Conservation (phyloP, 2,113 vertebrate species). For the Tiliqua scincoides region DNA sequence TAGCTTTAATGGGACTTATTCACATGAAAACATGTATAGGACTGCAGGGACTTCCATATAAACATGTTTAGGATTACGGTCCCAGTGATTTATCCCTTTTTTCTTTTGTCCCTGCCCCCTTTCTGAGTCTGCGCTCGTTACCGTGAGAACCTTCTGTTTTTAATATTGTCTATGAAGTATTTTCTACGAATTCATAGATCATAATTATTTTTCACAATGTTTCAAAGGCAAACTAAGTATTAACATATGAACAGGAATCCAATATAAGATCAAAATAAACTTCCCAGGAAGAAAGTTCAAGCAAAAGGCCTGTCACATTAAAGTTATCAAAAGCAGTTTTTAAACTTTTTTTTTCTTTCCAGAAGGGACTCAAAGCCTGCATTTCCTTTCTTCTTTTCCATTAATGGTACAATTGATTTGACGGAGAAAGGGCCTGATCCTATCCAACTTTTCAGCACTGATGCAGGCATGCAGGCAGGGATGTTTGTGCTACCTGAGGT, state of each 20-base stretch:
- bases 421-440: too few relatives aligned
- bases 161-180: neutral
- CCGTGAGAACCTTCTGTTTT: neutral
- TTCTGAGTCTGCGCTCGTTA: neutral
- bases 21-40: too few relatives aligned
- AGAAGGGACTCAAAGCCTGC: neutral
- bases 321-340: neutral
- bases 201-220: neutral
- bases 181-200: neutral
- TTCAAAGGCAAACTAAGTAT: neutral
- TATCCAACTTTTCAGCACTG: too few relatives aligned
- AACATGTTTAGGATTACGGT: too few relatives aligned
- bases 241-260: neutral
- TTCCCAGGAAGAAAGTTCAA: neutral
- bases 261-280: neutral
- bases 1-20: too few relatives aligned
- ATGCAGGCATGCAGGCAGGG: too few relatives aligned
- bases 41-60: too few relatives aligned
- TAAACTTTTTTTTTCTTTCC: neutral
- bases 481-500: too few relatives aligned
- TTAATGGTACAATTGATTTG: neutral
- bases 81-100: too few relatives aligned
- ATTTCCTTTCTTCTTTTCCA: neutral
- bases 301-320: neutral
- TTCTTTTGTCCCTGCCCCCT: too few relatives aligned